Base-by-base conservation (phyloP, 2,888 invertebrate species). In the Limnephilus marmoratus region DNA sequence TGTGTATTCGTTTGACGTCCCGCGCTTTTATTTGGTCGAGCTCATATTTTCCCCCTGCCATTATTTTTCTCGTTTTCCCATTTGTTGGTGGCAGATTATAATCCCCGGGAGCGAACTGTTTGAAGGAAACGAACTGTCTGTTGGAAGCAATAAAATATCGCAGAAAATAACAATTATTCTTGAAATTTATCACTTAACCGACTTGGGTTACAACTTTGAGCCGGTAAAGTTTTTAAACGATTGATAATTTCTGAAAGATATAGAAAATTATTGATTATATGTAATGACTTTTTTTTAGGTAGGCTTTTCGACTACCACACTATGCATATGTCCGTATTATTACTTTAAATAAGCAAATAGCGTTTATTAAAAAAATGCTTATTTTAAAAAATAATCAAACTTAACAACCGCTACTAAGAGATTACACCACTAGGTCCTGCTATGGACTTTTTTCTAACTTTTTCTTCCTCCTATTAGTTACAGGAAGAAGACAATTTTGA, bases 31-130 rank as follows among this genome's bases (percentile, higher is more conserved):
- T 85, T 85, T 85, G 31, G 87, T 87, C 87, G n/a, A 83, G 83
- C 83, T 45, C 31, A 31, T 53, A 87, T 87, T 87, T 53, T 87
- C 31, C 34, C 18, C 18, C 83, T 41, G 31, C 68, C 29, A 49
- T 86, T 86, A 53, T 68, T 87, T 87, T 53, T 87, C 49, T 34
- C 53, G 87, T 29, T 87, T 53, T 53, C 53, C 31, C 31, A 29
- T 53, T 53, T 53, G 87, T 87, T 87, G 34, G 34, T 37, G 37
- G 85, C 85, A 85, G 85, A 85, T 85, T 85, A 85, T 85, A 85
- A 85, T 85, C 34, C 85, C 85, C 85, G 85, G 85, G 68, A 68
- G 68, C 68, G 68, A 85, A 85, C 85, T 24, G 83, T 85, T 53
- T 53, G 49, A 53, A 68, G 68, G n/a, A n/a, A n/a, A n/a, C n/a